These are phyloP conservation scores for Drosophila kohkoa DNA, from an alignment of 1,140 invertebrate genomes.

Conservation along the genomic window DNA sequence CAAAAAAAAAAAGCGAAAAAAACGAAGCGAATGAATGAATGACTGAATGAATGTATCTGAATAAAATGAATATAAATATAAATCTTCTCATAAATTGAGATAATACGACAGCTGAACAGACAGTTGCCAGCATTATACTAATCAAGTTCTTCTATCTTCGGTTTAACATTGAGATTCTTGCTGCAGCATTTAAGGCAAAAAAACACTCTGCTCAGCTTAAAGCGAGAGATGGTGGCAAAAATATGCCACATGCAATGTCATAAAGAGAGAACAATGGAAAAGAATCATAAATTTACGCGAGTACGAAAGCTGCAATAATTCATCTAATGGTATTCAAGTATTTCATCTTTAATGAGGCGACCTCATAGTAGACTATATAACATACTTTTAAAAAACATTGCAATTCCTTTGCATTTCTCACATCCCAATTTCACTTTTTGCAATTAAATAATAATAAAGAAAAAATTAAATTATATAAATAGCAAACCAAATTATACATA, in stretches of 20 bases:
- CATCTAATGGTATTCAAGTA: too few relatives aligned
- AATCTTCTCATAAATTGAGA: slow-evolving; percentile 24
- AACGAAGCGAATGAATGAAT: slow-evolving; percentile 3
- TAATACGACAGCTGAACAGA: slow-evolving; percentile 11
- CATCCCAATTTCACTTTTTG: not conserved
- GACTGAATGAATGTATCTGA: slow-evolving; percentile 1
- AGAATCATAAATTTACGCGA: too few relatives aligned
- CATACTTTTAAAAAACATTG: too few relatives aligned
- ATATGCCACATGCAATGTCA: too few relatives aligned
- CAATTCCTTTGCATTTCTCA: too few relatives aligned
- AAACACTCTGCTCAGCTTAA: not conserved
- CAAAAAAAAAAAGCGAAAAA: not conserved
- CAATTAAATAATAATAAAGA: too few relatives aligned
- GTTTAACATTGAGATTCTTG: not conserved
- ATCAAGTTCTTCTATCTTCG: slow-evolving; percentile 6
- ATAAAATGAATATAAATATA: slow-evolving; percentile 21
- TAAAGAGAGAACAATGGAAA: too few relatives aligned
- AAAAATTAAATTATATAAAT: not conserved
- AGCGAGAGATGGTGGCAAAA: not conserved
- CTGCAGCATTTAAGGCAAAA: too few relatives aligned
- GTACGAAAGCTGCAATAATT: too few relatives aligned
- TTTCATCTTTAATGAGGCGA: too few relatives aligned
- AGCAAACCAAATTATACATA: not conserved
- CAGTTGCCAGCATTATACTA: slow-evolving; percentile 5
- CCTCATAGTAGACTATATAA: too few relatives aligned